Evolutionary conservation across 2,797 vertebrate genomes (phyloP).

Genomic region (Mormyrops attenuatus): DNA sequence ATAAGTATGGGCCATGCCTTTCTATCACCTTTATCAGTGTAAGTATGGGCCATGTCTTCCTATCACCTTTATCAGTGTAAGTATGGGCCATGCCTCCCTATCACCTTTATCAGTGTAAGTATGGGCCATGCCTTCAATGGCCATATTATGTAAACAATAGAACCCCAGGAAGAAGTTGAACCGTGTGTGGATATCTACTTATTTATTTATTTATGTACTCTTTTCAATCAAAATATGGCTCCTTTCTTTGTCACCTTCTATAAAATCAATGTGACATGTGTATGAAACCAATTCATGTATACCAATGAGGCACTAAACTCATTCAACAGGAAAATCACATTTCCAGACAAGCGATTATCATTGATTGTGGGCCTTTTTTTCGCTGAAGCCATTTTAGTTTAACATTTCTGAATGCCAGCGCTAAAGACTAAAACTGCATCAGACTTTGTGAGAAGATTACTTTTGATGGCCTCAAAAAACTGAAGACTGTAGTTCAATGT

Average conservation of each 20-base stretch:
- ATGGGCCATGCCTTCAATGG: constrained; percentile 44
- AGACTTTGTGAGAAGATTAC: background rate
- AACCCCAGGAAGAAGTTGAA: constrained; percentile 34
- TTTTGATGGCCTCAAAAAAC: background rate
- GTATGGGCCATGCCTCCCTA: constrained; percentile 42
- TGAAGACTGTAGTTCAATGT: background rate
- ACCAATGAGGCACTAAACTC: constrained; percentile 32
- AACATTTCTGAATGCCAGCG: background rate
- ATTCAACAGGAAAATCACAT: constrained; percentile 23
- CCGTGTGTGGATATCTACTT: background rate
- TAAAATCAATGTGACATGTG: constrained; percentile 51
- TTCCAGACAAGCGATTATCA: constrained; percentile 32
- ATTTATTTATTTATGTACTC: constrained; percentile 36
- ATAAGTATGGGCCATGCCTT: no score
- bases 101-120: constrained; percentile 36
- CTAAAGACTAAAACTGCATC: background rate
- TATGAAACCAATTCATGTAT: constrained; percentile 38
- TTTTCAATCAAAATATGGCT: constrained; percentile 49
- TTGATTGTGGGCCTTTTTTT: constrained; percentile 25
- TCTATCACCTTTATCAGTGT: no score
- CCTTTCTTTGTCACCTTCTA: constrained; percentile 36
- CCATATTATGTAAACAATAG: constrained; percentile 59
- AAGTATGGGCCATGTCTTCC: background rate
- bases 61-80: constrained; percentile 32
- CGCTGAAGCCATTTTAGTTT: background rate